Evolutionary conservation across 92 coral and sea anemone genomes (phyloP).

Genomic region (Palythoa grandiflora): DNA sequence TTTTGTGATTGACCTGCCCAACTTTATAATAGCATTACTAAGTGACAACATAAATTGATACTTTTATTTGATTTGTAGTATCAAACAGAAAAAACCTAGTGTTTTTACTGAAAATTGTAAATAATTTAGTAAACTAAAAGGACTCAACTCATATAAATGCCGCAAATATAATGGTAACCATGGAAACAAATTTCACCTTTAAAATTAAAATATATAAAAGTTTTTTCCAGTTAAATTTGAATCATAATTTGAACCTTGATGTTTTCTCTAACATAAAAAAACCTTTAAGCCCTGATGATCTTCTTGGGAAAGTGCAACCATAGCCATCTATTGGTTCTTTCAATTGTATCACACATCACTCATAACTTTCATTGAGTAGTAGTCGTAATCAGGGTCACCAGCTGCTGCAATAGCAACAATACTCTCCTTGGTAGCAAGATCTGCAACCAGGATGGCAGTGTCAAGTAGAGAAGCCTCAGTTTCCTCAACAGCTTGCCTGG

Average conservation of each 20-base stretch:
- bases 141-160: neutral
- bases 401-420: too few relatives aligned
- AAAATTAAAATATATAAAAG: too few relatives aligned
- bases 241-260: too few relatives aligned
- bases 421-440: neutral
- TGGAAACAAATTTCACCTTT: neutral
- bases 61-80: neutral
- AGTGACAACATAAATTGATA: neutral
- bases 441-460: constrained; percentile 54
- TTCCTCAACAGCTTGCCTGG: constrained; percentile 58
- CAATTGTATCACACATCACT: too few relatives aligned
- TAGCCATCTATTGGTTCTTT: too few relatives aligned
- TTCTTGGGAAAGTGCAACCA: too few relatives aligned
- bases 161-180: neutral
- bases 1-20: neutral
- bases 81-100: neutral
- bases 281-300: too few relatives aligned
- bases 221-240: neutral
- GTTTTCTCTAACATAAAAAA: too few relatives aligned
- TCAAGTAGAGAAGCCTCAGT: constrained; percentile 43
- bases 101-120: neutral
- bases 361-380: too few relatives aligned
- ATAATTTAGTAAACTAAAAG: neutral
- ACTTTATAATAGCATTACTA: neutral
- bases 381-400: too few relatives aligned